Percentiles rank a stretch among this genome's conserved stretches.
phyloP scores from a whole-genome alignment of 2,113 vertebrate genomes.

The Genyomyrus donnyi region DNA sequence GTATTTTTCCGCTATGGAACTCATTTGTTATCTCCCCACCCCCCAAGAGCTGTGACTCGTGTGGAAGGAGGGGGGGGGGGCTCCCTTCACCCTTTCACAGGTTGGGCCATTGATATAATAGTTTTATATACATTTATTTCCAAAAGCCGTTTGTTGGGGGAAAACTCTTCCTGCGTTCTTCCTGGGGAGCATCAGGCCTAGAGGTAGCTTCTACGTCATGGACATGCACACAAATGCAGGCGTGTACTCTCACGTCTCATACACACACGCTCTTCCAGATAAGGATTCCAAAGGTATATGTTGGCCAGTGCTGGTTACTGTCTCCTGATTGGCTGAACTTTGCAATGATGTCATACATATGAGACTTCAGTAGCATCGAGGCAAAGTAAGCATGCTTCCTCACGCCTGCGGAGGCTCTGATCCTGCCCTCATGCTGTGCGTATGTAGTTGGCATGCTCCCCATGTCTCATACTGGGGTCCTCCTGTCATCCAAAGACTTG shows the following conservation, averaged over 20 bases:
- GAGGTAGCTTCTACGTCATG: neutral
- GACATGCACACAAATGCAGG: neutral
- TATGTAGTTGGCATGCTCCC: neutral
- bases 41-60: slow-evolving; percentile 6
- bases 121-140: slow-evolving; percentile 49
- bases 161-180: neutral
- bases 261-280: neutral
- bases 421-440: neutral
- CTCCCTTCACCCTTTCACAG: slow-evolving; percentile 33
- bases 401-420: neutral
- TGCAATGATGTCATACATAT: neutral
- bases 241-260: neutral
- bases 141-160: slow-evolving; percentile 30
- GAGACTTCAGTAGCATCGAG: neutral
- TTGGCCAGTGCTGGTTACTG: neutral
- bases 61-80: slow-evolving; percentile 24
- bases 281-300: neutral
- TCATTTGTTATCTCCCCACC: slow-evolving; percentile 22
- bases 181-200: neutral
- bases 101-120: slow-evolving; percentile 26
- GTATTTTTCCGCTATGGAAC: neutral
- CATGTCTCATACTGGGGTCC: neutral
- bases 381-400: neutral
- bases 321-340: neutral
- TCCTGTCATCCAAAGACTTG: neutral